Evolutionary conservation across 1,140 invertebrate species (phyloP).

Genomic region (Magallana angulata): DNA sequence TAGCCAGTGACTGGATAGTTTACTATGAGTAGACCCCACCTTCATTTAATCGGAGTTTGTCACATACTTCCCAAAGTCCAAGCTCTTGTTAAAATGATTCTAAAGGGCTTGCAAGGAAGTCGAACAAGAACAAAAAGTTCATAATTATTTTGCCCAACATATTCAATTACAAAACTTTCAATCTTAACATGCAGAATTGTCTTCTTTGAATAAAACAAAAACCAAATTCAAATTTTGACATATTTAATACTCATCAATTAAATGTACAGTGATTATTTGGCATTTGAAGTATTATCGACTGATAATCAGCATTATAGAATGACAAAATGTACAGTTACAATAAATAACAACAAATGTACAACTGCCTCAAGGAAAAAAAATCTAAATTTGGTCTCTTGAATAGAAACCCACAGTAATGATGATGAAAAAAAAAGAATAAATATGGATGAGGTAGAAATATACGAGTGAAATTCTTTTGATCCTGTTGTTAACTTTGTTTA

Average conservation of each 20-base stretch:
- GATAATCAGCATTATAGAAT: neutral
- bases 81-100: too few relatives aligned
- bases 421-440: neutral
- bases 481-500: neutral
- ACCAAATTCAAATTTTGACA: neutral
- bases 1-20: too few relatives aligned
- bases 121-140: too few relatives aligned
- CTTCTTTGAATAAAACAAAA: too few relatives aligned
- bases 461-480: slow-evolving; percentile 17
- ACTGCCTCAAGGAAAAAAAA: neutral
- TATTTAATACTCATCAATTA: neutral
- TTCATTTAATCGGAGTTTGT: too few relatives aligned
- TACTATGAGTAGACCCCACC: too few relatives aligned
- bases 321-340: slow-evolving; percentile 1
- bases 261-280: slow-evolving; percentile 10
- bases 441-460: slow-evolving; percentile 31
- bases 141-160: too few relatives aligned
- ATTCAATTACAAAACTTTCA: too few relatives aligned
- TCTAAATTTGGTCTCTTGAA: neutral
- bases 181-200: too few relatives aligned
- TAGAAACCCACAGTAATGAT: neutral
- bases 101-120: too few relatives aligned
- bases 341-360: slow-evolving; percentile 26
- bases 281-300: neutral
- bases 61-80: too few relatives aligned